Base-by-base conservation (phyloP, 1,140 invertebrate genomes). In the Choristoneura fumiferana region DNA sequence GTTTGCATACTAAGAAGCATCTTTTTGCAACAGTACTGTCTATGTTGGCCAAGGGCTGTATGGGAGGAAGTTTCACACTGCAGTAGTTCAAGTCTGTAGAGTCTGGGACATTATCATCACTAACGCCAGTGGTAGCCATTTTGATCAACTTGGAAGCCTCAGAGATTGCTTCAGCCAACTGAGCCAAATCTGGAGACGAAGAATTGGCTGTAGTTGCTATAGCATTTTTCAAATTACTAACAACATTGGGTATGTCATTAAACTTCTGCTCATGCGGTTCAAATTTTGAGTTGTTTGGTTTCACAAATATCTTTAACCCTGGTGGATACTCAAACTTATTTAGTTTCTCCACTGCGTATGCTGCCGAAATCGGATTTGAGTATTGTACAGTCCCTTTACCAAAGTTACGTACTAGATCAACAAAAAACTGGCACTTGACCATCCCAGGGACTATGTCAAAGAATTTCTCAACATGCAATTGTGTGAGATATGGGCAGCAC, bases 1-100 rank as follows among this genome's bases (percentile, higher is more conserved):
- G 95, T 58, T 95, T 93, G 69, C 93, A 96, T 9, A 95, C 93
- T 54, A 96, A 92, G 67, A 95, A 95, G 36, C 78, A 82, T 60
- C 81, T 74, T 49, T 84, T 78, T 38, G 72, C 83, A n/a, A 76
- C 70, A 6, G 67, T 55, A 38, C 71, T 76, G 49, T 84, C 76
- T 57, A 85, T 93, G 59, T 93, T 92, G 0, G 94, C 93, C 65
- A 96, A 89, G 3, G 94, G 94, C 74, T 96, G 92, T 6, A 92
- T 90, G 35, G 91, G 90, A 17, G 95, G 96, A 56, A 97, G 87
- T 60, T 93, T 92, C 0, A 94, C 91, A 70, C 92, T 94, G 62
- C 90, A 91, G 38, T 80, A 85, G 39, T 76, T 83, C 34, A 83
- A 49, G 18, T 81, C 77, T 54, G 62, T 70, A 35, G 63, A 68